Evolutionary conservation across 2,888 invertebrate genomes (phyloP).

Genomic region (Drosophila rellima): DNA sequence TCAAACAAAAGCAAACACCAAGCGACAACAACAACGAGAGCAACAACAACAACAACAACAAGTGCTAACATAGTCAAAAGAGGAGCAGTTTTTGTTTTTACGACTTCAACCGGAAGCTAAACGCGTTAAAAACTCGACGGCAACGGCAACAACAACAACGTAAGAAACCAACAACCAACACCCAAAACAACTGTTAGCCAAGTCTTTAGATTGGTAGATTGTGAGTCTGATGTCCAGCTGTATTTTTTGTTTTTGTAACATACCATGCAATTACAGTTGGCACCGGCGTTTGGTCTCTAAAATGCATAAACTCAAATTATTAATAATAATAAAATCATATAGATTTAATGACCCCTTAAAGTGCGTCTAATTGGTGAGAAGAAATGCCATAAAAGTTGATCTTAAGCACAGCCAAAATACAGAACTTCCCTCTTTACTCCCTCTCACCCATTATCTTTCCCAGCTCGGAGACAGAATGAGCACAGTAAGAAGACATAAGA

Average conservation of each 20-base stretch:
- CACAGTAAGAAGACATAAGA: conserved; percentile 59
- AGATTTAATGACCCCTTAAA: conserved; percentile 63
- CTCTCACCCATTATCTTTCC: conserved; percentile 31
- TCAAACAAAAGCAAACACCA: conserved; percentile 55
- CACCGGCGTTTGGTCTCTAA: conserved; percentile 36
- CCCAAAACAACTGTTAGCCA: conserved; percentile 48
- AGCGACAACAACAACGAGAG: conserved; percentile 15
- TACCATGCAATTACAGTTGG: conserved; percentile 56
- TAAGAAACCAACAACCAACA: conserved; percentile 17
- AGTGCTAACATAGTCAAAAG: conserved; percentile 46
- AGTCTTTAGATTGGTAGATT: conserved; percentile 17
- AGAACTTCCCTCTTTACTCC: not conserved
- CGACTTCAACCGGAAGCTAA: conserved; percentile 65
- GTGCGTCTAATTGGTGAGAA: conserved; percentile 61
- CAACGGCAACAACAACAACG: conserved; percentile 24
- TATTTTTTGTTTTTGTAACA: no score
- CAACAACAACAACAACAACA: conserved; percentile 33
- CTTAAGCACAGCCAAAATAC: conserved; percentile 23
- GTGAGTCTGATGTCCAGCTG: conserved; percentile 4
- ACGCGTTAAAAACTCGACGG: conserved; percentile 53
- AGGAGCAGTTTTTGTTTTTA: conserved; percentile 67
- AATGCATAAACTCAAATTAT: conserved; percentile 66
- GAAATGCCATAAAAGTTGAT: conserved; percentile 55
- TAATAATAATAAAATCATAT: conserved; percentile 58
- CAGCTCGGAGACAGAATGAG: conserved; percentile 69